Evolutionary conservation across 1,140 invertebrate species (phyloP), one percentile per base, ranked within the genome.

Genomic region (Acromyrmex charruanus): DNA sequence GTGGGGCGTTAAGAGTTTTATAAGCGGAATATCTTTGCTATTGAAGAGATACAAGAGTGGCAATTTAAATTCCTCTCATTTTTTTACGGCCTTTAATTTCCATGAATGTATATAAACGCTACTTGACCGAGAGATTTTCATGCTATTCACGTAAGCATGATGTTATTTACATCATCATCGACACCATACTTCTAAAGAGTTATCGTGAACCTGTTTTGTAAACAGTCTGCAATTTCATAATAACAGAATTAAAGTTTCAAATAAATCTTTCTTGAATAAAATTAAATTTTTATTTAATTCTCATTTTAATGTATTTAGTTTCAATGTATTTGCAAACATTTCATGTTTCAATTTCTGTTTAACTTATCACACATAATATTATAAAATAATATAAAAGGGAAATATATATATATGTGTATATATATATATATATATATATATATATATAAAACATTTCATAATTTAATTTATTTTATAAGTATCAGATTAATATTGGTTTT

Each of bases 1-100:
- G n/a, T 49, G 80, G n/a, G 1, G 35, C 53, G 51, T 25, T 51
- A 72, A 82, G 53, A 72, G 53, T 59, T 39, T 77, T 74, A 72
- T 21, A 82, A 72, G 80, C 44, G 53, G 25, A 82, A 72, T 59
- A 59, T 72, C n/a, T 21, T 69, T 16, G 4, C 80, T 49, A 49
- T 82, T 44, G 71, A 59, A 31, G 53, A 82, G 39, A 72, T n/a
- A n/a, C 49, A 35, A 44, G 49, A 59, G 35, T 21, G 53, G 18
- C 55, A 72, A 74, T 82, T 82, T 39, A 61, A 72, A 82, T 59
- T 72, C 55, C 6, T 59, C 12, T 59, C 35, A 31, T 82, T 72
- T 82, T 39, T 72, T 74, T 66, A 71, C 6, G 51, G n/a, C 31
- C 71, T 58, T 39, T 72, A 44, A 72, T 81, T 58, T 65, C 51